phyloP scores from a whole-genome alignment of 1,140 invertebrate genomes.

The Acromyrmex heyeri region DNA sequence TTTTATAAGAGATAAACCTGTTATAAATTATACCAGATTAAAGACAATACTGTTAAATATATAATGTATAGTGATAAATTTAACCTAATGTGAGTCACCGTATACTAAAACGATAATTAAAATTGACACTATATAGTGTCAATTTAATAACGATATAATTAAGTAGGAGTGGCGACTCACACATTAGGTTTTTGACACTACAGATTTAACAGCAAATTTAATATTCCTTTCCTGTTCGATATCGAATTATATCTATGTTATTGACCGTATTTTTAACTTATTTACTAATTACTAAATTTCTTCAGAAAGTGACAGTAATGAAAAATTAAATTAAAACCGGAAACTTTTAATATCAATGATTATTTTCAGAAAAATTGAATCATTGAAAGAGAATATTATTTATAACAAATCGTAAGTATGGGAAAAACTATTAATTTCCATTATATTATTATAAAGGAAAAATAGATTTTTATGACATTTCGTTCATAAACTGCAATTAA shows the following conservation, averaged over 20 bases:
- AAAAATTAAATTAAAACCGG: neutral
- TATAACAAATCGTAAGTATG: neutral
- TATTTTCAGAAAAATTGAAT: neutral
- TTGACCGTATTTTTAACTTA: neutral
- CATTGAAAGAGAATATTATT: neutral
- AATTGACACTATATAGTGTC: too few species aligned
- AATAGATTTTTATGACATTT: neutral
- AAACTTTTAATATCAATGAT: neutral
- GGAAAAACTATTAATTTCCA: neutral
- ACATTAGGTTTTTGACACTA: too few species aligned
- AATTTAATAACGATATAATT: too few species aligned
- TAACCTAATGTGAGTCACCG: too few species aligned
- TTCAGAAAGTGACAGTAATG: neutral
- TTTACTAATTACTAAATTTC: neutral
- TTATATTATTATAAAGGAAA: neutral
- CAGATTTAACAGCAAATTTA: neutral
- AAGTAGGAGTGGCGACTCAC: too few species aligned
- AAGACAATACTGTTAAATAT: neutral
- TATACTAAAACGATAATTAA: too few species aligned
- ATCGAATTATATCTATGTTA: neutral
- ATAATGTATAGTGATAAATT: too few species aligned
- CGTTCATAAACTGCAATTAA: neutral
- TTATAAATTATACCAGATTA: slow-evolving; percentile 16
- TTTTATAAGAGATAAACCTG: neutral
- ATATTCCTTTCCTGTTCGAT: neutral